These are phyloP conservation scores for Etheostoma cragini DNA, from an alignment of 2,113 vertebrate species.

Conservation along the genomic window DNA sequence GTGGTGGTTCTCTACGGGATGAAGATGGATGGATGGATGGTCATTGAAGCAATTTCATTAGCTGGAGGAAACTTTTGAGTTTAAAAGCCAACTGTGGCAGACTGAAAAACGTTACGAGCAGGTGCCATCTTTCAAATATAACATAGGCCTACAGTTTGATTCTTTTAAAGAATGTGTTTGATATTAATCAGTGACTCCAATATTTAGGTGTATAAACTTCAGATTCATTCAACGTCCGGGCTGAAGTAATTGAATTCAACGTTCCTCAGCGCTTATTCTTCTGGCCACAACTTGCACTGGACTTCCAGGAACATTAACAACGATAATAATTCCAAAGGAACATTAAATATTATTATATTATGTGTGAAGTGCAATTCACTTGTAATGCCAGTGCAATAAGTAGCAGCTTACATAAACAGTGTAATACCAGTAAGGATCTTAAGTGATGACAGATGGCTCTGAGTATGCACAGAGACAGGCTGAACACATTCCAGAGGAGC, in stretches of 20 bases:
- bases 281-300: background rate
- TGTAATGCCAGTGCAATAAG: conserved; percentile 71
- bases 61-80: too few relatives aligned
- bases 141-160: too few relatives aligned
- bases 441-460: conserved; percentile 78
- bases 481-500: conserved; percentile 78
- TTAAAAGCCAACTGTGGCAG: too few relatives aligned
- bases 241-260: background rate
- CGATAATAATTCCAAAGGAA: conserved; percentile 61
- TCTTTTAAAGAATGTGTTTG: too few relatives aligned
- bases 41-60: too few relatives aligned
- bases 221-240: background rate
- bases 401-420: conserved; percentile 77
- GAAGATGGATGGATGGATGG: too few relatives aligned
- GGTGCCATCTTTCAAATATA: too few relatives aligned
- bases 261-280: background rate
- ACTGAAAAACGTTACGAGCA: too few relatives aligned
- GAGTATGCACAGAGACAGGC: conserved; percentile 81
- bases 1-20: too few relatives aligned
- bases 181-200: too few relatives aligned
- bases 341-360: conserved; percentile 62
- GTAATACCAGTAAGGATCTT: conserved; percentile 61
- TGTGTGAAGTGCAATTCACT: conserved; percentile 42
- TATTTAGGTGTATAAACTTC: background rate
- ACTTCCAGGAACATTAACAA: conserved; percentile 35